These are phyloP conservation scores for Ageneiosus marmoratus DNA, from an alignment of 2,113 vertebrate genomes.

Conservation along the genomic window DNA sequence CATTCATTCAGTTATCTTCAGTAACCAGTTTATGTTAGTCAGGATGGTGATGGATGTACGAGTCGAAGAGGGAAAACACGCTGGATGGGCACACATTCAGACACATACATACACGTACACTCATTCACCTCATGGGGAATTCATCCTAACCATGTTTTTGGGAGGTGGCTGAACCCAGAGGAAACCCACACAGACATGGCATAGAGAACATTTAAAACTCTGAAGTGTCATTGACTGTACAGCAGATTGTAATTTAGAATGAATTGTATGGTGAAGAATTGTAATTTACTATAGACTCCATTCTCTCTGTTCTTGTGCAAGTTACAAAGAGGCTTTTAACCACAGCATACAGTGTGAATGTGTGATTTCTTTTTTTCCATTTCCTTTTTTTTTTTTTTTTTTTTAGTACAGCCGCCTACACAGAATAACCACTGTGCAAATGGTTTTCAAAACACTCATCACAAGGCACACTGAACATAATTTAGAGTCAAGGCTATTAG, in stretches of 20 bases:
- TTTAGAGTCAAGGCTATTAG: constrained; percentile 38
- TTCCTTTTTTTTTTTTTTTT: neutral
- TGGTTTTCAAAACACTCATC: constrained; percentile 45
- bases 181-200: neutral
- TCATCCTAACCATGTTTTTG: neutral
- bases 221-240: neutral
- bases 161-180: neutral
- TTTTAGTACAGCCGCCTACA: constrained; percentile 3
- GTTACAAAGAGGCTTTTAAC: constrained; percentile 24
- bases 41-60: neutral
- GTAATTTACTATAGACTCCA: neutral
- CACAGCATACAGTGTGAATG: constrained; percentile 34
- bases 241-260: neutral
- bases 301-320: neutral
- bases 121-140: neutral
- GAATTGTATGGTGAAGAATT: constrained; percentile 6
- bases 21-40: neutral
- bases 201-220: neutral
- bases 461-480: constrained; percentile 18
- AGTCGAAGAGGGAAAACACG: neutral
- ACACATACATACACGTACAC: neutral
- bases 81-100: neutral
- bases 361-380: neutral
- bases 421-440: constrained; percentile 34
- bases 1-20: neutral